Evolutionary conservation across 2,113 vertebrate species (phyloP).

Genomic region (Chitala chitala): DNA sequence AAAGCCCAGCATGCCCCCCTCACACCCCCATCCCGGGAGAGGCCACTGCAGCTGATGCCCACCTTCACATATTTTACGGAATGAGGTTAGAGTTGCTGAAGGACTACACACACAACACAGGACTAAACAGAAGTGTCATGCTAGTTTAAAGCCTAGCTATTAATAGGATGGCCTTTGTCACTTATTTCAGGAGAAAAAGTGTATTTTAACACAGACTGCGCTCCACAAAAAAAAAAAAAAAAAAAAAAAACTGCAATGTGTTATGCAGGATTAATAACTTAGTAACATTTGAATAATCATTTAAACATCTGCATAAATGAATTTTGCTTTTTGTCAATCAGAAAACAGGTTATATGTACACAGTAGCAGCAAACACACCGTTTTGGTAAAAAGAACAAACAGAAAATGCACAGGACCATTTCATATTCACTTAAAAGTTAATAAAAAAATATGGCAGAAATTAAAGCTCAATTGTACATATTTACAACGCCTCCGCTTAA

Average conservation of each 20-base stretch:
- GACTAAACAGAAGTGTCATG: not conserved
- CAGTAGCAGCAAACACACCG: constrained; percentile 69
- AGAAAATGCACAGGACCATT: too few species aligned
- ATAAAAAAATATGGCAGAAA: constrained; percentile 32
- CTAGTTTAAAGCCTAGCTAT: not conserved
- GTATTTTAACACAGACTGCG: constrained; percentile 32
- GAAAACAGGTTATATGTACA: constrained; percentile 53
- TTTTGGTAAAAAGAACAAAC: constrained; percentile 58
- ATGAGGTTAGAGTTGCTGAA: not conserved
- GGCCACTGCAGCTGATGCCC: not conserved
- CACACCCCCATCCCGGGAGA: not conserved
- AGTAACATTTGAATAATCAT: constrained; percentile 44
- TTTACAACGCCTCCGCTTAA: constrained; percentile 48
- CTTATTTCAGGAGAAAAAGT: too few species aligned
- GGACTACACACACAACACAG: not conserved
- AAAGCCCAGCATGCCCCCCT: too few species aligned
- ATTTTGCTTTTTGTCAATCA: constrained; percentile 44
- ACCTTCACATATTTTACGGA: not conserved
- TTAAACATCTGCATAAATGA: constrained; percentile 41
- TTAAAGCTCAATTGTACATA: constrained; percentile 53
- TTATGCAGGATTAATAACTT: constrained; percentile 52
- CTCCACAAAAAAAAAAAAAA: too few species aligned
- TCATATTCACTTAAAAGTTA: constrained; percentile 50
- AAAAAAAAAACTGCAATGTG: constrained; percentile 29
- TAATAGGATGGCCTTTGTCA: too few species aligned